These are phyloP conservation scores for Chondrosia reniformis DNA, from an alignment of 37 sponge, comb jelly and placozoan species.

Conservation along the genomic window DNA sequence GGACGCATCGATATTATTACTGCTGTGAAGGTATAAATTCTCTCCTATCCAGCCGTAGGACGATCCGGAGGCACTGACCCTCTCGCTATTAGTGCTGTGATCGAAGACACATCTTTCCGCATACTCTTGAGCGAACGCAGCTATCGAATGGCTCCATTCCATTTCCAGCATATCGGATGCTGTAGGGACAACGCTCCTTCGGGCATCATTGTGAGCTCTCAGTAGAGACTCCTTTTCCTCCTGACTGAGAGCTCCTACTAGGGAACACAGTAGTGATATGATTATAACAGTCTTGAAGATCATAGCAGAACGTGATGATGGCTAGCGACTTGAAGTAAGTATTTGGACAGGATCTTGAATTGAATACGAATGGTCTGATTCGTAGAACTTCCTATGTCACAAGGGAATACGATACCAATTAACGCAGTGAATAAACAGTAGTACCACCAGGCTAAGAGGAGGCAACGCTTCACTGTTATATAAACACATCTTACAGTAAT, in stretches of 20 bases:
- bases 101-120: not conserved
- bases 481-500: too few relatives aligned
- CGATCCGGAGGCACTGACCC: not conserved
- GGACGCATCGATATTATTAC: not conserved
- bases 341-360: too few relatives aligned
- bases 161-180: not conserved
- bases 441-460: too few relatives aligned
- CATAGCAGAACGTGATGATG: too few relatives aligned
- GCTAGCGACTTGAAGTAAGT: too few relatives aligned
- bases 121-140: not conserved
- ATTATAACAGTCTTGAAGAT: too few relatives aligned
- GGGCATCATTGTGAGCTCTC: not conserved
- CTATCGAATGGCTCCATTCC: not conserved
- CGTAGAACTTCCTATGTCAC: too few relatives aligned
- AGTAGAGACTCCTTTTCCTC: conserved; percentile 9
- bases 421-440: too few relatives aligned
- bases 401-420: too few relatives aligned
- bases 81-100: not conserved
- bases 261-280: too few relatives aligned
- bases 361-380: too few relatives aligned
- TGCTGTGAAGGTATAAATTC: not conserved
- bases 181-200: not conserved
- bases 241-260: not conserved
- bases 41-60: not conserved
- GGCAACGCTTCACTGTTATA: too few relatives aligned